These are phyloP conservation scores for Distichodus sexfasciatus DNA, from an alignment of 2,797 vertebrate species.

Conservation along the genomic window DNA sequence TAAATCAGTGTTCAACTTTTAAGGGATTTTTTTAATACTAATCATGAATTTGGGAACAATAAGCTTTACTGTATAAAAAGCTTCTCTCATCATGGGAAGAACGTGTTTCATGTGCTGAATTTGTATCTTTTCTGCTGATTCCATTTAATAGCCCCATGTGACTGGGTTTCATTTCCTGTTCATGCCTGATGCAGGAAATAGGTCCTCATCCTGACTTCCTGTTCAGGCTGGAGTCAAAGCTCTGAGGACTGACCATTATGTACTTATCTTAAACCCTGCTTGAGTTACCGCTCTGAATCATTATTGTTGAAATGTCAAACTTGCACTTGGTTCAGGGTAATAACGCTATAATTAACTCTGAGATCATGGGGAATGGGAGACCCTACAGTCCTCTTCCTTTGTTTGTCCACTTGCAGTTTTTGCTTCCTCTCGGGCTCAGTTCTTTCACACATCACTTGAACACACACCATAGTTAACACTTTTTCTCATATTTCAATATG, in stretches of 20 bases:
- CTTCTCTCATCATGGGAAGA: too few relatives aligned
- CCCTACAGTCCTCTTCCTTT: not conserved
- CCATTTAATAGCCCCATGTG: not conserved
- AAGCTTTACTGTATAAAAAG: too few relatives aligned
- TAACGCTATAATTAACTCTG: not conserved
- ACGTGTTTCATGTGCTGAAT: not conserved
- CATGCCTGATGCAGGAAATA: not conserved
- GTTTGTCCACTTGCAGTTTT: conserved; percentile 36
- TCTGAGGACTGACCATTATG: not conserved
- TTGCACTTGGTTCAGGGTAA: not conserved
- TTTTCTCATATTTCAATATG: not conserved
- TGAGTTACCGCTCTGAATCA: not conserved
- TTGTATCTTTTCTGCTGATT: conserved; percentile 19
- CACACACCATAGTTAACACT: conserved; percentile 31
- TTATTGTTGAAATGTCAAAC: not conserved
- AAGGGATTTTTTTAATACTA: too few relatives aligned
- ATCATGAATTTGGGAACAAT: too few relatives aligned
- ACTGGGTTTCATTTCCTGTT: not conserved
- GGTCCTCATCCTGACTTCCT: not conserved
- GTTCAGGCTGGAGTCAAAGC: not conserved
- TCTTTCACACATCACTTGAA: conserved; percentile 10
- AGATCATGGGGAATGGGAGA: not conserved
- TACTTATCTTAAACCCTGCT: not conserved
- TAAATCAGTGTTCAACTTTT: too few relatives aligned
- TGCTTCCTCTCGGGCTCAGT: conserved; percentile 28